Conservation (phyloP, 2,113 vertebrate species). For the Stomatorhinus ivindoensis region DNA sequence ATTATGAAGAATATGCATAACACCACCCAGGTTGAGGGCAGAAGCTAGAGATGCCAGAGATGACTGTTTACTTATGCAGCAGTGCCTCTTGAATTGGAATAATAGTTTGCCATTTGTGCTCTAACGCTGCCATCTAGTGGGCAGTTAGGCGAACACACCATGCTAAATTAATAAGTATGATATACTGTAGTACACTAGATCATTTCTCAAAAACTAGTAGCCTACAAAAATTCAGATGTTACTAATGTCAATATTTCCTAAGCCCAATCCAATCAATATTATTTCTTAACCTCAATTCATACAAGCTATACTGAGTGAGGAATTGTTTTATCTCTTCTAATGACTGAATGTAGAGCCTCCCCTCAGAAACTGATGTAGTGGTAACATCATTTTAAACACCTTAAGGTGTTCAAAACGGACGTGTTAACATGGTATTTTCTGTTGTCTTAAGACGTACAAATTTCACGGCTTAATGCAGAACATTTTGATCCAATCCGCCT, state of each 20-base stretch:
- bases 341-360: not conserved
- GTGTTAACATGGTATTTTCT: not conserved
- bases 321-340: not conserved
- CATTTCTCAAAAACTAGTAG: not conserved
- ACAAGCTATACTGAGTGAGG: not conserved
- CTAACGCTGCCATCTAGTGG: not conserved
- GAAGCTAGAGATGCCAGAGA: too few relatives aligned
- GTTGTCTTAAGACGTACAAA: not conserved
- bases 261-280: not conserved
- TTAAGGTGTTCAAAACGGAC: not conserved
- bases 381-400: not conserved
- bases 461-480: slow-evolving; percentile 47
- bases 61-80: too few relatives aligned
- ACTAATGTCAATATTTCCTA: not conserved
- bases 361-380: not conserved
- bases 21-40: not conserved
- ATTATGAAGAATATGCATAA: not conserved
- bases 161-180: not conserved
- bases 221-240: not conserved
- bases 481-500: slow-evolving; percentile 75
- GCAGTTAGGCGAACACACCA: not conserved
- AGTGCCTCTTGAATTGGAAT: too few relatives aligned
- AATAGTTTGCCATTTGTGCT: not conserved
- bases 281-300: not conserved
- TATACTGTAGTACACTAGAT: not conserved